Base-by-base conservation (phyloP, 1,140 invertebrate species). In the Venturia canescens region DNA sequence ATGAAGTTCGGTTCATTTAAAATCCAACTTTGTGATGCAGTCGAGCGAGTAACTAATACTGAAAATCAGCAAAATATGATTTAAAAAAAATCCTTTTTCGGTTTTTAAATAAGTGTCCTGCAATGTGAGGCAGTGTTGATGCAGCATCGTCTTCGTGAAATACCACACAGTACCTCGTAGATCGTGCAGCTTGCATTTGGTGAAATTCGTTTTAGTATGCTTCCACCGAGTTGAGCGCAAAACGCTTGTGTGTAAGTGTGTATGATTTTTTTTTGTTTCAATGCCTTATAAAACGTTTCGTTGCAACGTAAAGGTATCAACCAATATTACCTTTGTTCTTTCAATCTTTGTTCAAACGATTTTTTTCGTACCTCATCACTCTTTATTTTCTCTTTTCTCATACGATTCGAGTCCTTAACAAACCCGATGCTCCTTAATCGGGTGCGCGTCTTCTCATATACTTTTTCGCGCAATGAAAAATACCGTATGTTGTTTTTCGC, bases 281-380 rank as follows among this genome's bases (percentile, higher is more conserved):
- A 76, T 60, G 27, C 53, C 74, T 76, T 76, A 38, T 29, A 75
- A 75, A 75, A 75, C 63, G 60, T 76, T 63, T 63, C 53, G 74
- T 76, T 76, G 74, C 74, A 21, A 63, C 50, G 53, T 34, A 76
- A 57, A 76, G 29, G 23, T 76, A 63, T 76, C 53, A 63, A 60
- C 53, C 34, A 60, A 53, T 63, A 53, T 76, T 6, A 15, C 71
- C 4, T 76, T 50, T 13, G 3, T 15, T 9, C 21, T 69, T 31
- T 74, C 3, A 2, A 53, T 53, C 26, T 29, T 74, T 38, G 38
- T 26, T 72, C 38, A 31, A 57, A 31, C 29, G 66, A 27, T 53
- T 53, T 53, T 7, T 53, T 29, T 63, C 38, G 74, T 76, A 66
- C 0, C 34, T 4, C 6, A 74, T 57, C n/a, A 48, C 21, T 74